Conservation (phyloP, 2,888 invertebrate species). For the Limnephilus marmoratus region DNA sequence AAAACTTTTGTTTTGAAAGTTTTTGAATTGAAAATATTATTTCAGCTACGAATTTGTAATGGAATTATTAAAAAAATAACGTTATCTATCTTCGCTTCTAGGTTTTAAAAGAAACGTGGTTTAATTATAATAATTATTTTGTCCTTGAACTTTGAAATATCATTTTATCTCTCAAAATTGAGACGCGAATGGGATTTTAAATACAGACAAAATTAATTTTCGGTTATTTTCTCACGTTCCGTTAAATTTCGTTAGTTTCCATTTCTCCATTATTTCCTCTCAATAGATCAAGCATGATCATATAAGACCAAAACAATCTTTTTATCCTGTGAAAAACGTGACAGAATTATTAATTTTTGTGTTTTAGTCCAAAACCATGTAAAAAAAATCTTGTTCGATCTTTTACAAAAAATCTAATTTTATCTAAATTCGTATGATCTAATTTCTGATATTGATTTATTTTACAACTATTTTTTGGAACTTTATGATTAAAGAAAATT, state of each 20-base stretch:
- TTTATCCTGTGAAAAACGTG: conserved; percentile 8
- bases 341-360: conserved; percentile 9
- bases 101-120: neutral
- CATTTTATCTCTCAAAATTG: neutral
- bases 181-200: neutral
- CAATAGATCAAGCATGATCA: neutral
- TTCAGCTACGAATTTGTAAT: neutral
- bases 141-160: neutral
- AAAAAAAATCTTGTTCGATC: neutral
- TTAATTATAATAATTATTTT: too few relatives aligned
- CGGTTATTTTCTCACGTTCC: neutral
- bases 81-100: neutral
- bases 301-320: neutral
- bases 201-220: neutral
- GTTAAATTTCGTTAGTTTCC: neutral
- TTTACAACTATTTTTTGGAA: too few relatives aligned
- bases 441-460: too few relatives aligned
- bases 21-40: neutral
- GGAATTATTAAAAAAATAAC: neutral
- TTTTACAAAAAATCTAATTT: neutral
- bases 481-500: too few relatives aligned
- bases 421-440: too few relatives aligned
- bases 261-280: neutral
- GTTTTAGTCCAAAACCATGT: neutral
- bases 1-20: neutral